Conservation (phyloP, 2,797 vertebrate genomes). For the Poecilia velifera region DNA sequence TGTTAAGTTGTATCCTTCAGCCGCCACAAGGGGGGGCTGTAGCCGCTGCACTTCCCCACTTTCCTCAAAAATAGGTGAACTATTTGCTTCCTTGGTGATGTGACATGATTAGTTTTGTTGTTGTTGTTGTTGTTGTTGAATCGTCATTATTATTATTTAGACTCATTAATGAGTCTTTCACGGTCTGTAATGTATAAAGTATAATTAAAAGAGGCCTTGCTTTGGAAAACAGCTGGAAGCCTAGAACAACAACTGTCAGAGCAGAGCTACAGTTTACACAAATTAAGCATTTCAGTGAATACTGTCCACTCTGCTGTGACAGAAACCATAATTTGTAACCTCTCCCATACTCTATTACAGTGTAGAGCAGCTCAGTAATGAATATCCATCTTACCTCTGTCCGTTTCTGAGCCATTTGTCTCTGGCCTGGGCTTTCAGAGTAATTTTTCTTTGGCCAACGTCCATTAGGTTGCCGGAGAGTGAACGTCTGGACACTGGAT, state of each 20-base stretch:
- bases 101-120: background rate
- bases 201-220: background rate
- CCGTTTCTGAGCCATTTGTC: constrained; percentile 41
- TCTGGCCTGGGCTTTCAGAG: constrained; percentile 41
- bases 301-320: constrained; percentile 47
- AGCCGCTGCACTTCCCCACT: background rate
- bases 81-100: background rate
- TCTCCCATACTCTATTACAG: constrained; percentile 47
- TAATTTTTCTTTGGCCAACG: constrained; percentile 51
- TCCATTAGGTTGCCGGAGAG: constrained; percentile 42
- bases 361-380: constrained; percentile 46
- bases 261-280: constrained; percentile 28
- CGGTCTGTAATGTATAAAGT: background rate
- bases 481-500: constrained; percentile 28
- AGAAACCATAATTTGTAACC: constrained; percentile 53
- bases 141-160: background rate
- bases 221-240: constrained; percentile 1
- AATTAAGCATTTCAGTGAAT: constrained; percentile 33
- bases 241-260: constrained; percentile 2
- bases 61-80: background rate
- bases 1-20: background rate
- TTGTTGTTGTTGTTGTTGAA: background rate
- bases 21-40: background rate
- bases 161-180: background rate
- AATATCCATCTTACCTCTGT: constrained; percentile 57